Conservation (phyloP, 1,140 invertebrate species). For the Leucophenga varia region DNA sequence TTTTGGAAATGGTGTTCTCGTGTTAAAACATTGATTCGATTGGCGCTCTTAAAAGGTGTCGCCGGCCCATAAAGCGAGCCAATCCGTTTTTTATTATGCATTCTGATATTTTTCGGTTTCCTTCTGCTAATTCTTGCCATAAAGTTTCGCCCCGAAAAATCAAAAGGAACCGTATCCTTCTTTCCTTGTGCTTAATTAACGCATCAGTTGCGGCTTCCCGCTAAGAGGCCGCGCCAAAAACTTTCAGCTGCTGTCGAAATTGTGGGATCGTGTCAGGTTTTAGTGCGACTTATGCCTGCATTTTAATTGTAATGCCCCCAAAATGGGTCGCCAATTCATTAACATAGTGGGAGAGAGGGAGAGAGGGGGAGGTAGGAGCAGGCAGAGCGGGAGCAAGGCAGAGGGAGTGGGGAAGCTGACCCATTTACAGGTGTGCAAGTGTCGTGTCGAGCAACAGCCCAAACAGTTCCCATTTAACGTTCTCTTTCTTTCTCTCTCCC, state of each 20-base stretch:
- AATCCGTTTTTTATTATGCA: too few relatives aligned
- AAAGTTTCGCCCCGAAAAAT: slow-evolving; percentile 32
- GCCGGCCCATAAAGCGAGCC: slow-evolving; percentile 14
- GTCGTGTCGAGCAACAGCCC: too few relatives aligned
- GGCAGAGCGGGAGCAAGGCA: too few relatives aligned
- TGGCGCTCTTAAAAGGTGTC: slow-evolving; percentile 53
- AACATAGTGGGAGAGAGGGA: too few relatives aligned
- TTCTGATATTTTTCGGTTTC: too few relatives aligned
- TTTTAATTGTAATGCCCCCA: slow-evolving; percentile 36
- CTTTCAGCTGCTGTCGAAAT: slow-evolving; percentile 39
- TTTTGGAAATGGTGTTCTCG: slow-evolving; percentile 50
- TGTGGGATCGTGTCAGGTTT: slow-evolving; percentile 36
- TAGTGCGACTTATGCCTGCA: slow-evolving; percentile 30
- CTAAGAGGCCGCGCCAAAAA: slow-evolving; percentile 7
- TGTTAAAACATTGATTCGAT: slow-evolving; percentile 54
- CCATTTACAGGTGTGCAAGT: too few relatives aligned
- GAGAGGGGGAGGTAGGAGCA: too few relatives aligned
- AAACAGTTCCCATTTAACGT: neutral
- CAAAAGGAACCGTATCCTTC: slow-evolving; percentile 46
- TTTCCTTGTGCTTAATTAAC: slow-evolving; percentile 26
- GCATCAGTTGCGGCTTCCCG: slow-evolving; percentile 11
- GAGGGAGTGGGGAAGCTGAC: too few relatives aligned
- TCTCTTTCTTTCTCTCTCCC: slow-evolving; percentile 1
- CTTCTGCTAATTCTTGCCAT: slow-evolving; percentile 19
- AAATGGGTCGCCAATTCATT: slow-evolving; percentile 45